phyloP scores from a whole-genome alignment of 2,797 vertebrate genomes.

The Pangasius sanitwongsei region DNA sequence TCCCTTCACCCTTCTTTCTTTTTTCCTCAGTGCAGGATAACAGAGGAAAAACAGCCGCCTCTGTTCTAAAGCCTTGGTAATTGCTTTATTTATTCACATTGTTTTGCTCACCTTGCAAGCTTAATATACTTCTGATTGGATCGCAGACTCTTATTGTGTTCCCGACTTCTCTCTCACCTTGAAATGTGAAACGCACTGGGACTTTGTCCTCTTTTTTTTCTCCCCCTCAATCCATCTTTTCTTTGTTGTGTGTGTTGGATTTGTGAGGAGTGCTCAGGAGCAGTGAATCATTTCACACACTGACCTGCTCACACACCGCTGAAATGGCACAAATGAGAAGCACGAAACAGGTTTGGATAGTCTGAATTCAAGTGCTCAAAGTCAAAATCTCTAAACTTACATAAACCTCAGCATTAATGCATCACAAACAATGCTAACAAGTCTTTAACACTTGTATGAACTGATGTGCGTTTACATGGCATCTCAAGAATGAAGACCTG shows the following conservation, averaged over 20 bases:
- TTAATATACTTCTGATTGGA: constrained; percentile 85
- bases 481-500: not conserved
- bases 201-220: constrained; percentile 48
- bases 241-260: constrained; percentile 41
- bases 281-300: constrained; percentile 41
- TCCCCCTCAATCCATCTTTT: constrained; percentile 48
- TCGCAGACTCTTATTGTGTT: constrained; percentile 84
- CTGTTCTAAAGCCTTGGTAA: constrained; percentile 92
- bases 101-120: constrained; percentile 81
- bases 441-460: not conserved
- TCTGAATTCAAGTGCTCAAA: not conserved
- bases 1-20: constrained; percentile 75
- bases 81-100: constrained; percentile 82
- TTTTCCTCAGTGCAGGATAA: constrained; percentile 77
- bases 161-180: constrained; percentile 89
- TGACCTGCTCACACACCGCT: constrained; percentile 23
- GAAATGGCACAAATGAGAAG: constrained; percentile 28
- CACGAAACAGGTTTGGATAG: not conserved
- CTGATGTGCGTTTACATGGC: not conserved
- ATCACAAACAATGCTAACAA: not conserved
- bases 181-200: constrained; percentile 82
- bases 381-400: not conserved
- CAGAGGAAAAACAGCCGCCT: constrained; percentile 84
- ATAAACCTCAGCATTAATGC: not conserved
- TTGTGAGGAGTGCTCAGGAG: constrained; percentile 33